A percentile compares a stretch with the other conserved stretches of the same genome.
These are phyloP conservation scores for Chelonia mydas DNA, from an alignment of 2,797 vertebrate species.

Conservation along the genomic window DNA sequence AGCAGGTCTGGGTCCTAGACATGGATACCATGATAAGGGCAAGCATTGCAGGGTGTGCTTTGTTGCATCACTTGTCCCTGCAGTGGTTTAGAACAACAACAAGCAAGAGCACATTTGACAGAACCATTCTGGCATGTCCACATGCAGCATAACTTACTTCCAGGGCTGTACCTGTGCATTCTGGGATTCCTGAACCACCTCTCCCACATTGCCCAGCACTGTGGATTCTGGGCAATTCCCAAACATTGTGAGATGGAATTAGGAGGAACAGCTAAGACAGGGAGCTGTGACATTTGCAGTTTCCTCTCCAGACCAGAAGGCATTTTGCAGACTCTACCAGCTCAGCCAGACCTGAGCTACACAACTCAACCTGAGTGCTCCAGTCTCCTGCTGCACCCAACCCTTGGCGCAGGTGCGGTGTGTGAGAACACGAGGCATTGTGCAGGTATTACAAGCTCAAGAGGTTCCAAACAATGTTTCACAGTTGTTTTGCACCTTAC, in stretches of 20 bases:
- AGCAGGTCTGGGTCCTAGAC: no score
- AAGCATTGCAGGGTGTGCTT: no score
- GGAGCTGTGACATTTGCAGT: no score
- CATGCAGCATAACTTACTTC: accelerated
- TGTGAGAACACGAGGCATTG: no score
- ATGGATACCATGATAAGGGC: no score
- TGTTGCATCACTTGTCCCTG: no score
- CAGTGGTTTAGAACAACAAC: no score
- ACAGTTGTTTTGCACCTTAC: not conserved
- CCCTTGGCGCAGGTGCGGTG: no score
- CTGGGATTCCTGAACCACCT: not conserved
- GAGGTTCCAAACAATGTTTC: not conserved
- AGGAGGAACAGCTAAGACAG: not conserved
- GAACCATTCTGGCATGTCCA: not conserved
- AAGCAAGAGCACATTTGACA: not conserved
- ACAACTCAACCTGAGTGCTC: no score
- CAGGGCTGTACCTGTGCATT: not conserved
- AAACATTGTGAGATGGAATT: not conserved
- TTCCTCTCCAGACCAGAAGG: not conserved
- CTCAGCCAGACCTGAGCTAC: no score
- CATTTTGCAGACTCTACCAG: not conserved
- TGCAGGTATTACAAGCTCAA: not conserved
- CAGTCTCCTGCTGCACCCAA: no score
- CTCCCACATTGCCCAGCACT: not conserved
- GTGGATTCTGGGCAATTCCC: not conserved